Conservation (phyloP, 2,113 vertebrate genomes). For the Muntiacus reevesi region DNA sequence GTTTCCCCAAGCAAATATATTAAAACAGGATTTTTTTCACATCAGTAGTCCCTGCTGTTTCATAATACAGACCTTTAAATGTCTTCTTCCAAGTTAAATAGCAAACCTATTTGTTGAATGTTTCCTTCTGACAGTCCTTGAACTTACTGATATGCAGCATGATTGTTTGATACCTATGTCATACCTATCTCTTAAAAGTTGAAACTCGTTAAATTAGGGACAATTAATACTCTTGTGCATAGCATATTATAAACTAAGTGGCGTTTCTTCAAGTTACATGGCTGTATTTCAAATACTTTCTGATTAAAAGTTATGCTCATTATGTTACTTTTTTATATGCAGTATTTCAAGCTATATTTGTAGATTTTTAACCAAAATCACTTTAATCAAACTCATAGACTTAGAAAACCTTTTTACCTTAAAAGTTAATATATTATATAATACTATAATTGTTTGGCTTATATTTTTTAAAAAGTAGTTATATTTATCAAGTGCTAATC, state of each 20-base stretch:
- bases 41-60: not conserved
- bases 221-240: not conserved
- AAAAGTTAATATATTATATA: not conserved
- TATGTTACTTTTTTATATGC: not conserved
- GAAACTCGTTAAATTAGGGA: not conserved
- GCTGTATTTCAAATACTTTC: not conserved
- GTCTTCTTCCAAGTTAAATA: not conserved
- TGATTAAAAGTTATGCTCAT: not conserved
- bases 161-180: not conserved
- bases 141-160: not conserved
- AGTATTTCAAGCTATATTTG: not conserved
- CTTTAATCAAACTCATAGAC: constrained; percentile 16
- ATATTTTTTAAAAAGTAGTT: not conserved
- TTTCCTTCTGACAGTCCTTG: not conserved
- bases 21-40: not conserved
- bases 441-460: not conserved
- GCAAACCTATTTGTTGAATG: not conserved
- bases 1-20: not conserved
- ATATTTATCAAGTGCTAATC: not conserved
- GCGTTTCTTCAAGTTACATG: not conserved
- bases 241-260: not conserved
- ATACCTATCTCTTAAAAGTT: not conserved
- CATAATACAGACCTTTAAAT: not conserved
- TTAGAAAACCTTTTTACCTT: not conserved
- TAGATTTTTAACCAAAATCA: constrained; percentile 29